phyloP scores from a whole-genome alignment of 2,888 invertebrate genomes.

The Meta bourneti region DNA sequence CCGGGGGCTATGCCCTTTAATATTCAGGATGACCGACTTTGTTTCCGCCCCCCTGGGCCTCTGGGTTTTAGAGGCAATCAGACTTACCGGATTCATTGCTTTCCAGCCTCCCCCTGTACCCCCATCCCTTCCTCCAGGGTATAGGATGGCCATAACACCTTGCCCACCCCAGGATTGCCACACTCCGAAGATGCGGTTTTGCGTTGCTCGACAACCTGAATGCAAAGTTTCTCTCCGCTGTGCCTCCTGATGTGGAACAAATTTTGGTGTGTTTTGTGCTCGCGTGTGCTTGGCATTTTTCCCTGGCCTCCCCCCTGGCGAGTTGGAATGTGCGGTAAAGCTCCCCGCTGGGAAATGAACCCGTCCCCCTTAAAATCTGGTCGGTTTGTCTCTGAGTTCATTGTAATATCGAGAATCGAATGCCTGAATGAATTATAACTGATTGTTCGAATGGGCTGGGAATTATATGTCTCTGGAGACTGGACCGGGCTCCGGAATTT shows the following conservation, averaged over 20 bases:
- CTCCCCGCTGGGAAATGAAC: slow-evolving; percentile 18
- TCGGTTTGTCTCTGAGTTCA: background rate
- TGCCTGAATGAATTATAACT: background rate
- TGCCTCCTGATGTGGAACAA: slow-evolving; percentile 22
- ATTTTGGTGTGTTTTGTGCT: slow-evolving; percentile 26
- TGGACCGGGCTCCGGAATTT: background rate
- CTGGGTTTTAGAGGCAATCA: slow-evolving; percentile 76
- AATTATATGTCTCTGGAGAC: background rate
- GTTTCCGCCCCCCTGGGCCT: slow-evolving; percentile 75
- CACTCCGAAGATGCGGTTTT: slow-evolving; percentile 37
- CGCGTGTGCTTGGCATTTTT: slow-evolving; percentile 19
- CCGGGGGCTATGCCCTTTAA: slow-evolving; percentile 69
- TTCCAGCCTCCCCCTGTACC: slow-evolving; percentile 17
- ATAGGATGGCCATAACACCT: slow-evolving; percentile 49
- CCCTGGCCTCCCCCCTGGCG: background rate
- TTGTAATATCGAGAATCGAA: slow-evolving; percentile 31
- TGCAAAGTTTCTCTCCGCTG: slow-evolving; percentile 30
- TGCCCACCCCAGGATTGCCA: slow-evolving; percentile 34
- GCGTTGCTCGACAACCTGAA: slow-evolving; percentile 54
- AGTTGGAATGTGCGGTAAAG: background rate
- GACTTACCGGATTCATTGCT: slow-evolving; percentile 74
- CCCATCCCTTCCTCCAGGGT: slow-evolving; percentile 2
- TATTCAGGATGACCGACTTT: slow-evolving; percentile 76
- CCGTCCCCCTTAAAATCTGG: background rate
- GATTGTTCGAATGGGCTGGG: slow-evolving; percentile 5